Percentiles rank a stretch among this genome's conserved stretches.
Evolutionary conservation across 2,888 invertebrate species (phyloP).

Genomic region (Eustalomyia histrio): DNA sequence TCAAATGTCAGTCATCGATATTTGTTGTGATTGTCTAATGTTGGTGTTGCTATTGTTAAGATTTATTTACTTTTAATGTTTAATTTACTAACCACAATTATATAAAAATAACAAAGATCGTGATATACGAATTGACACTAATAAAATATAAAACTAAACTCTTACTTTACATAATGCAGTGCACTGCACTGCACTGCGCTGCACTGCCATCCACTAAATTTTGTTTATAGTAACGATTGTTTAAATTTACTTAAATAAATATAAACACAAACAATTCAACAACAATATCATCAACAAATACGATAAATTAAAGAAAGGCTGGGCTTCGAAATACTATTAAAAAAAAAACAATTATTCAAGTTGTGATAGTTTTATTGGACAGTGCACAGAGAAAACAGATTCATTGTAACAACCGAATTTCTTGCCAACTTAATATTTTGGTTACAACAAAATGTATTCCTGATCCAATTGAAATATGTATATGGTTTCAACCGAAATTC

Average conservation of each 20-base stretch:
- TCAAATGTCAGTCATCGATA: constrained; percentile 8
- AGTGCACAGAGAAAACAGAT: no score
- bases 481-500: no score
- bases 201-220: no score
- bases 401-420: no score
- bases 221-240: not conserved
- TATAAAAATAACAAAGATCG: constrained; percentile 30
- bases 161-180: not conserved
- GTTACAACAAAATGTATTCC: no score
- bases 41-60: not conserved
- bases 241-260: not conserved
- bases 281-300: not conserved
- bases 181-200: no score
- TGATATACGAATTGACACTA: constrained; percentile 37
- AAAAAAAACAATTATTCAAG: no score
- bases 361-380: no score
- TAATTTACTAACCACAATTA: constrained; percentile 21
- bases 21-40: constrained; percentile 25
- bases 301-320: not conserved
- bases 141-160: not conserved
- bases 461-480: no score
- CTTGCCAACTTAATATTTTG: no score
- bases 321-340: not conserved
- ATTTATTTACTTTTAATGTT: not conserved
- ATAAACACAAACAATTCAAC: not conserved